These are phyloP conservation scores for Anthoscopus minutus DNA, from an alignment of 2,113 vertebrate species.

Conservation along the genomic window DNA sequence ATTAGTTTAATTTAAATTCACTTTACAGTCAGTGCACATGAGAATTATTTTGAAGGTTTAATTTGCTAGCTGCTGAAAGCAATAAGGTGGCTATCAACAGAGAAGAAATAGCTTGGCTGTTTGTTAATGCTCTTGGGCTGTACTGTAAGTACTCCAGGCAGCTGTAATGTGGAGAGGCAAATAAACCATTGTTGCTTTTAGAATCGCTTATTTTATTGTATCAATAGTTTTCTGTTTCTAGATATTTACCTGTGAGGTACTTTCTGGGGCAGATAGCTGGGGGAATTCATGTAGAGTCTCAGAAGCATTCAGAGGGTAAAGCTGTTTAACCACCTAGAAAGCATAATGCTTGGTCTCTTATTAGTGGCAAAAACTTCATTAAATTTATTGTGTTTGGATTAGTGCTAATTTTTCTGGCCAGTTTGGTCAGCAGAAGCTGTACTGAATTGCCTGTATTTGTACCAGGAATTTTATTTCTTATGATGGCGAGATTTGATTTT, in stretches of 20 bases:
- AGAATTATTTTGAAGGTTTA: constrained; percentile 72
- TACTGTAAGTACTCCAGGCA: constrained; percentile 4
- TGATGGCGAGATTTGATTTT: constrained; percentile 60
- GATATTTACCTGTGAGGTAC: not conserved
- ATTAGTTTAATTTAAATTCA: constrained; percentile 73
- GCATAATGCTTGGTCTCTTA: not conserved
- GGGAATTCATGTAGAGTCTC: not conserved
- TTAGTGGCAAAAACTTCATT: not conserved
- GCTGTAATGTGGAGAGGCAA: not conserved
- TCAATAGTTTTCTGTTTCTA: constrained; percentile 30
- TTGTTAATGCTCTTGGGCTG: constrained; percentile 48
- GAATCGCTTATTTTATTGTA: constrained; percentile 30
- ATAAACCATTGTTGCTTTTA: constrained; percentile 33
- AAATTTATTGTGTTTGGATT: constrained; percentile 49
- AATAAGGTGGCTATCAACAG: constrained; percentile 55
- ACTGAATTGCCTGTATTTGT: constrained; percentile 37
- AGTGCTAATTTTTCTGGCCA: constrained; percentile 33
- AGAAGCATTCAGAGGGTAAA: not conserved
- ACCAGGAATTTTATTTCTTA: constrained; percentile 59
- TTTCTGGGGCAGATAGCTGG: not conserved
- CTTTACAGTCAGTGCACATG: constrained; percentile 68
- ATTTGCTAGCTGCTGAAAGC: constrained; percentile 70
- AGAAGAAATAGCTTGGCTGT: constrained; percentile 52
- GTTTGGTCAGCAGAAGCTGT: constrained; percentile 50
- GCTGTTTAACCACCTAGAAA: constrained; percentile 10